phyloP scores from a whole-genome alignment of 2,888 invertebrate species.

The Epicampocera succincta region DNA sequence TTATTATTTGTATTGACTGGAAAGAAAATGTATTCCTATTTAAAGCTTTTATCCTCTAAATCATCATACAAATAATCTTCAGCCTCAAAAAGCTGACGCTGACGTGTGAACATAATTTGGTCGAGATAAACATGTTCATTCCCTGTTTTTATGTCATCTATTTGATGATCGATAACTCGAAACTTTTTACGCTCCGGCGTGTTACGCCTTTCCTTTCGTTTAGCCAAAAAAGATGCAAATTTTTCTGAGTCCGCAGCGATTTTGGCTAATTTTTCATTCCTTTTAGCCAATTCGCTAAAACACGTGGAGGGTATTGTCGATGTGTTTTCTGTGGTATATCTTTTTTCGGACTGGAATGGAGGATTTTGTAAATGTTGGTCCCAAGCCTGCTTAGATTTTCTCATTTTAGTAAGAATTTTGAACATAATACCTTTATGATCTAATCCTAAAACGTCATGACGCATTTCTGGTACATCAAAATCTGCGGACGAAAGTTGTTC shows the following conservation, averaged over 20 bases:
- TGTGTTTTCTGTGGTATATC: neutral
- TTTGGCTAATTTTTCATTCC: slow-evolving; percentile 66
- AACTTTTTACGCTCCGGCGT: slow-evolving; percentile 74
- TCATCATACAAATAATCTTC: slow-evolving; percentile 76
- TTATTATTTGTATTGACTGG: neutral
- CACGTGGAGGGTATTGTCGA: slow-evolving; percentile 4
- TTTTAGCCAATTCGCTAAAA: slow-evolving; percentile 34
- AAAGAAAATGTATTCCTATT: neutral
- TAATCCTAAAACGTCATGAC: slow-evolving; percentile 87
- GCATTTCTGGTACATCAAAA: slow-evolving; percentile 85
- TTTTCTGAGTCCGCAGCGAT: slow-evolving; percentile 66
- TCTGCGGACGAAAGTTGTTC: neutral
- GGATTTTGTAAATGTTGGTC: slow-evolving; percentile 72
- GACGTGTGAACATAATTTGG: slow-evolving; percentile 48
- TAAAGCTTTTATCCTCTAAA: slow-evolving; percentile 41
- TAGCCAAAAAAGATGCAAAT: slow-evolving; percentile 74
- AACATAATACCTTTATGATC: slow-evolving; percentile 86
- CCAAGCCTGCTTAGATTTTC: slow-evolving; percentile 84
- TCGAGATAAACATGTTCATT: slow-evolving; percentile 31
- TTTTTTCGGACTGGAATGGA: neutral
- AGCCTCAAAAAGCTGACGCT: slow-evolving; percentile 70
- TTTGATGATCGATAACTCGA: slow-evolving; percentile 42
- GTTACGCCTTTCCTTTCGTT: slow-evolving; percentile 72
- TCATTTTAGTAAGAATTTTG: slow-evolving; percentile 83
- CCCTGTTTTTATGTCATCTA: slow-evolving; percentile 39